Conservation (phyloP, 2,888 invertebrate genomes). For the Caenorhabditis parvicauda region DNA sequence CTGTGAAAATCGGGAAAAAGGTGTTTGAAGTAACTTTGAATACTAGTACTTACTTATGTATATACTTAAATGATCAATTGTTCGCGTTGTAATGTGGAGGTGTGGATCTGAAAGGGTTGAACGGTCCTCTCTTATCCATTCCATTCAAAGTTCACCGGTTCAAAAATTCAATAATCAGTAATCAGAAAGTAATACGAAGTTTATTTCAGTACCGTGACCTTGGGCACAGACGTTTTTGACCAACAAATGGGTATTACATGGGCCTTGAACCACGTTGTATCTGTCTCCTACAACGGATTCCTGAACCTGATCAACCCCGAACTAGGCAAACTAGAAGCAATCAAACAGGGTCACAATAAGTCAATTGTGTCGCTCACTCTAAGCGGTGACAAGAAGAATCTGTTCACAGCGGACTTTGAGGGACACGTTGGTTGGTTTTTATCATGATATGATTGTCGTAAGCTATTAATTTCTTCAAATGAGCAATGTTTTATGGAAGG, state of each 20-base stretch:
- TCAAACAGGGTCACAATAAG: conserved; percentile 84
- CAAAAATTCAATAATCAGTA: too few species aligned
- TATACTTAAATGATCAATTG: too few species aligned
- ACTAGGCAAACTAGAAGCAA: conserved; percentile 6
- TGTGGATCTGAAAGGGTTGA: too few species aligned
- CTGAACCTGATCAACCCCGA: conserved; percentile 85
- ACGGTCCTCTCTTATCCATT: too few species aligned
- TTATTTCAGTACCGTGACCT: conserved; percentile 74
- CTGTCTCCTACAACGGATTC: conserved; percentile 90
- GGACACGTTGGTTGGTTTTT: conserved; percentile 75
- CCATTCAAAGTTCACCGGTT: too few species aligned
- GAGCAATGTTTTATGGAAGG: too few species aligned
- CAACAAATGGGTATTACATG: conserved; percentile 86
- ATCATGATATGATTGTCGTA: too few species aligned
- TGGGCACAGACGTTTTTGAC: conserved; percentile 71
- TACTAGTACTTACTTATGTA: too few species aligned
- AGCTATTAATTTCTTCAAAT: too few species aligned
- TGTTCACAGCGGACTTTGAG: conserved; percentile 91
- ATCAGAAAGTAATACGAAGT: too few species aligned
- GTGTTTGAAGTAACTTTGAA: too few species aligned
- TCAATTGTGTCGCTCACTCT: conserved; percentile 86
- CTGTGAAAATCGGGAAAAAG: conserved; percentile 23
- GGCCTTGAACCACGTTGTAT: conserved; percentile 83
- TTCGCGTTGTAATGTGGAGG: too few species aligned
- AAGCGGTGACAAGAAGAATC: conserved; percentile 73